Base-by-base conservation (phyloP, 2,113 vertebrate genomes). In the Passer montanus region DNA sequence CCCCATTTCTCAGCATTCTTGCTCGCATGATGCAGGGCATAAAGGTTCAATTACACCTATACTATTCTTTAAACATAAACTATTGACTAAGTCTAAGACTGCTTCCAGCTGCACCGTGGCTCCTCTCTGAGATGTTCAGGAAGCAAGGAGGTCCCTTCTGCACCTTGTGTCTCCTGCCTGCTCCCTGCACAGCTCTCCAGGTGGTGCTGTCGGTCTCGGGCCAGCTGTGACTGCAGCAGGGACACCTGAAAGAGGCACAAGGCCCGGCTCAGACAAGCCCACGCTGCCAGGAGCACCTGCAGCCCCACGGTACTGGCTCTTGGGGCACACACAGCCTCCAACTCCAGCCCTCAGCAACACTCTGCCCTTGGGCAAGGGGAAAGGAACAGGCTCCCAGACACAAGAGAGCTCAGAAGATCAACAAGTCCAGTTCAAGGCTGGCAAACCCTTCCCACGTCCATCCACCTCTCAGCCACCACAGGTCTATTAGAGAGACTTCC, bases 241-340 rank as follows among this genome's bases (percentile, higher is more conserved):
- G 76, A 76, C 64, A 86, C 76, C 87, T 93, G 87, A 14, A 77
- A 63, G 35, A 37, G 35, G 35, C 35, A 37, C 35, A 37, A 37
- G 35, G 35, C 43, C 2, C 3, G 1, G 56, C 68, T 93, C 76
- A 93, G 56, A 59, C 63, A 53, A 55, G 39, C 50, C 58, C 70
- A 49, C 5, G 1, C 58, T 76, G 26, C n/a, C 17, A 73, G 72
- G 28, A 59, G 23, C 58, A 46, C 5, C 52, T 2, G 0, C 6
- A 72, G 88, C 81, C n/a, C 52, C 44, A 22, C 1, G 2, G 58
- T 7, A 49, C 21, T 3, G 1, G 24, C n/a, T 44, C n/a, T 22
- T 2, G 0, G 59, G 52, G 21, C 60, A 60, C 12, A 49, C 4
- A 9, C 52, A 33, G 19, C 35, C 70, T 69, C 50, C 10, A 66